Percentiles rank a stretch among this genome's conserved stretches.
These are phyloP conservation scores for Lerema accius DNA, from an alignment of 1,140 invertebrate species.

Conservation along the genomic window DNA sequence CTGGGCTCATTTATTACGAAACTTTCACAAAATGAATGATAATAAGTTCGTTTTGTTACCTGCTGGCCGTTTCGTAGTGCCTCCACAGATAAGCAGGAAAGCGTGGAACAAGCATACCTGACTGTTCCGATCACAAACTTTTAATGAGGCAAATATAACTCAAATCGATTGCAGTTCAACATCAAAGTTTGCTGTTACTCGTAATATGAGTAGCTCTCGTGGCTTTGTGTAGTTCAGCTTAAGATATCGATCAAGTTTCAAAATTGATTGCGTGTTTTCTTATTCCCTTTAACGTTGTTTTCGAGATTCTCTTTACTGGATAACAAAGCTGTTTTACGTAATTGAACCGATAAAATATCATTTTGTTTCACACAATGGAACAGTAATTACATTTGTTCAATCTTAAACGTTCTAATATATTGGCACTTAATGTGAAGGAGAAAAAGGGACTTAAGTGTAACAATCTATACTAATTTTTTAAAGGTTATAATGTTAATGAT, in stretches of 20 bases:
- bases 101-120: conserved; percentile 23
- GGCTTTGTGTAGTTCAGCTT: conserved; percentile 30
- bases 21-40: conserved; percentile 63
- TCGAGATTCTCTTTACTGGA: not conserved
- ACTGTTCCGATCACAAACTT: conserved; percentile 50
- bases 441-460: no score
- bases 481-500: no score
- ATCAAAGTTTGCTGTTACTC: conserved; percentile 33
- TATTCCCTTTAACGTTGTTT: not conserved
- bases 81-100: conserved; percentile 31
- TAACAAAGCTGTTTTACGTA: conserved; percentile 4
- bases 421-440: not conserved
- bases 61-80: conserved; percentile 39
- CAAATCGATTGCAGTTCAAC: conserved; percentile 43
- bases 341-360: not conserved
- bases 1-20: conserved; percentile 62
- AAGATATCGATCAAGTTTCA: conserved; percentile 28
- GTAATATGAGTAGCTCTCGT: conserved; percentile 33
- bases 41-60: conserved; percentile 62
- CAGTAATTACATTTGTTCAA: no score
- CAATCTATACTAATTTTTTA: no score
- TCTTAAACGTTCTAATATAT: not conserved
- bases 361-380: no score
- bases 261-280: conserved; percentile 22
- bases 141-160: conserved; percentile 61